A percentile compares a stretch with the other conserved stretches of the same genome.
phyloP scores from a whole-genome alignment of 2,888 invertebrate genomes.

The Drosophila dives region DNA sequence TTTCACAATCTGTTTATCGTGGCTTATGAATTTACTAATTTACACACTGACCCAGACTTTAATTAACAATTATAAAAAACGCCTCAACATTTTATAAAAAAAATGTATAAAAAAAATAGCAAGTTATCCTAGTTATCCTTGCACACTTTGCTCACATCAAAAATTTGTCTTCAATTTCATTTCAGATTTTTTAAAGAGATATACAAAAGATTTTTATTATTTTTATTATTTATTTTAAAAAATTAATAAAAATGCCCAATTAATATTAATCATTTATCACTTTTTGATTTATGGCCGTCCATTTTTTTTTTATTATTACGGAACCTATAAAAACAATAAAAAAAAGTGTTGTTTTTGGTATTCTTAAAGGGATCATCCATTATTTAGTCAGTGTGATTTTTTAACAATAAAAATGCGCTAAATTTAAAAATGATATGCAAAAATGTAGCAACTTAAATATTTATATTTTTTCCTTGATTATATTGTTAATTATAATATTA shows the following conservation, averaged over 20 bases:
- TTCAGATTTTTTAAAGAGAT: neutral
- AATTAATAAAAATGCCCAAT: neutral
- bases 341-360: neutral
- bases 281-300: no score
- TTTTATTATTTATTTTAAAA: neutral
- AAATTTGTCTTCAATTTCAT: neutral
- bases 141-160: neutral
- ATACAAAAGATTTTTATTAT: neutral
- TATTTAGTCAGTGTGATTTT: neutral
- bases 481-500: neutral
- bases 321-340: neutral
- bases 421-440: neutral
- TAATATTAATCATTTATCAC: neutral
- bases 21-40: conserved; percentile 37
- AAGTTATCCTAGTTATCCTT: neutral
- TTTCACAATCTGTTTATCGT: conserved; percentile 19
- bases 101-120: neutral
- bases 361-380: neutral
- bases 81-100: neutral
- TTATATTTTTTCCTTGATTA: neutral
- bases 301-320: neutral
- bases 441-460: neutral
- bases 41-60: conserved; percentile 38
- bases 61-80: conserved; percentile 46
- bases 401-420: neutral